A percentile compares a stretch with the other conserved stretches of the same genome.
Conservation (phyloP, 1,140 invertebrate genomes). For the Steinernema khuongi region DNA sequence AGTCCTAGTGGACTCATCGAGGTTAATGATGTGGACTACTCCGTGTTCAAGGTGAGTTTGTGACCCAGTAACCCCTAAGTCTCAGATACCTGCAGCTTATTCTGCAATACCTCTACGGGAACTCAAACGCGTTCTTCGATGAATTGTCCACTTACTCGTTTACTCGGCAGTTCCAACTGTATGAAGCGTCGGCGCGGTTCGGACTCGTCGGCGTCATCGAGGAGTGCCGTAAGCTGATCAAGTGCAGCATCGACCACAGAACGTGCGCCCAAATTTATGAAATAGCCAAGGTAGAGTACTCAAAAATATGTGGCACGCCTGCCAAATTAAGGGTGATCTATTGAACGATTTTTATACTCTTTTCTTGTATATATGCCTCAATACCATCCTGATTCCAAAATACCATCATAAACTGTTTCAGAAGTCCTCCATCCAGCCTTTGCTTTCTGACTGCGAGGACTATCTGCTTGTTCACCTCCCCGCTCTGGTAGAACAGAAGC, state of each 20-base stretch:
- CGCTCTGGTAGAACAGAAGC: background rate
- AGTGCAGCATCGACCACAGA: background rate
- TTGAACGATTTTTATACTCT: no score
- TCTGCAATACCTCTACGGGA: background rate
- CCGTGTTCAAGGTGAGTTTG: constrained; percentile 77
- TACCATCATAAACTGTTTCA: background rate
- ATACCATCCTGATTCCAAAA: no score
- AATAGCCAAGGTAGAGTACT: background rate
- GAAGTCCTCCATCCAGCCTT: background rate
- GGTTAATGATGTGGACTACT: constrained; percentile 70
- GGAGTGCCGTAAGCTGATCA: background rate
- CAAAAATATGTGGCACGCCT: no score
- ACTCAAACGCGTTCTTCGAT: background rate
- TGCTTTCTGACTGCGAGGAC: constrained; percentile 7
- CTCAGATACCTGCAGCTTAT: background rate
- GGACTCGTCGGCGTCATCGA: background rate
- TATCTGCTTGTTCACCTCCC: background rate
- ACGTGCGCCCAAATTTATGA: background rate
- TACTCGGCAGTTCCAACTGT: background rate
- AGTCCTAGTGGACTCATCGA: constrained; percentile 65
- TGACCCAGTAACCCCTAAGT: background rate
- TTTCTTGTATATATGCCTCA: no score
- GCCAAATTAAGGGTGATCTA: no score
- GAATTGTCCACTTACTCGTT: background rate
- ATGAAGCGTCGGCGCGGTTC: background rate